Percentiles rank a stretch among this genome's conserved stretches.
phyloP scores from a whole-genome alignment of 2,797 vertebrate species.

The Sebastes steindachneri region DNA sequence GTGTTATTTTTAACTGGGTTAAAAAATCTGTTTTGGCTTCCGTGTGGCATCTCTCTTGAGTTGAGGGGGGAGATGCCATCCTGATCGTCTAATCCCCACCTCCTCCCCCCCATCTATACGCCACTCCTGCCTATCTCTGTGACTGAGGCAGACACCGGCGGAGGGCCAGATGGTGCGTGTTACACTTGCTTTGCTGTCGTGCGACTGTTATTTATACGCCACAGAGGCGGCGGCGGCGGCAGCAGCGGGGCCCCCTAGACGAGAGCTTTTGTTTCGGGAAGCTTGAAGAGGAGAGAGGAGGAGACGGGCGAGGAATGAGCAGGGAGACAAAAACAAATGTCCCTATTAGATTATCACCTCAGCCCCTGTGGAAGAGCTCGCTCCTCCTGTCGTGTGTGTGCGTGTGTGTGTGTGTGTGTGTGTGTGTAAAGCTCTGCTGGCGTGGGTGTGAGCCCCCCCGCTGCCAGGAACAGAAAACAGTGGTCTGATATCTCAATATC shows the following conservation, averaged over 20 bases:
- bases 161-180: conserved; percentile 79
- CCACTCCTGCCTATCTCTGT: conserved; percentile 48
- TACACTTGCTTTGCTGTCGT: conserved; percentile 77
- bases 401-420: conserved; percentile 20
- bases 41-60: conserved; percentile 6
- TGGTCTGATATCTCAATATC: conserved; percentile 75
- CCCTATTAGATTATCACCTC: conserved; percentile 77
- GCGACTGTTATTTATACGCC: conserved; percentile 78
- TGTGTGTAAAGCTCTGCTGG: conserved; percentile 23
- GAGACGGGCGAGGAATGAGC: conserved; percentile 33
- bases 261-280: conserved; percentile 59
- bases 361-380: conserved; percentile 57
- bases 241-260: conserved; percentile 34
- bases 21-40: conserved; percentile 11
- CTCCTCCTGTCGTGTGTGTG: conserved; percentile 45
- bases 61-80: conserved; percentile 29
- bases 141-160: conserved; percentile 58
- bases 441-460: conserved; percentile 25
- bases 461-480: conserved; percentile 61
- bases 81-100: conserved; percentile 38
- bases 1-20: conserved; percentile 38
- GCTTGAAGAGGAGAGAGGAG: conserved; percentile 39
- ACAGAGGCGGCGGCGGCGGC: conserved; percentile 44
- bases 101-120: not conserved
- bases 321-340: conserved; percentile 72